phyloP scores from a whole-genome alignment of 2,888 invertebrate species.

The Eupithecia abbreviata region DNA sequence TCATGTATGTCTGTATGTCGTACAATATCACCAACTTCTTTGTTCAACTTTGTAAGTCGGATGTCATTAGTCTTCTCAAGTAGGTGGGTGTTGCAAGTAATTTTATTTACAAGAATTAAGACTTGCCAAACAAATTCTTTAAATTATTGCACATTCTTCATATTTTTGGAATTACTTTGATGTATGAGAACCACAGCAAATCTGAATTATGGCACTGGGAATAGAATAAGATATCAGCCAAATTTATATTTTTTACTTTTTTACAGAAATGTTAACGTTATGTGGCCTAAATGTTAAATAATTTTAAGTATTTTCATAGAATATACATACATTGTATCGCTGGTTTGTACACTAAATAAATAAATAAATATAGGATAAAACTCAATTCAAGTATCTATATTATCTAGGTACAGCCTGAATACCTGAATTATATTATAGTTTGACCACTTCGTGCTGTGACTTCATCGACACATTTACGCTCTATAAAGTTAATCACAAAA shows the following conservation, averaged over 20 bases:
- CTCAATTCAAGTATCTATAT: background rate
- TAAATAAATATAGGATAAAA: background rate
- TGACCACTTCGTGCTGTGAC: background rate
- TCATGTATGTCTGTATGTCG: constrained; percentile 11
- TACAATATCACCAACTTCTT: constrained; percentile 28
- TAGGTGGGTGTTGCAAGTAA: background rate
- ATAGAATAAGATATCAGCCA: background rate
- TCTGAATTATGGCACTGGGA: constrained; percentile 8
- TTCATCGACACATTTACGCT: background rate
- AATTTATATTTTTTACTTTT: background rate
- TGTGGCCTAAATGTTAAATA: no score
- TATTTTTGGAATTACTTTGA: constrained; percentile 19
- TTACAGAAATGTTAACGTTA: no score
- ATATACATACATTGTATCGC: background rate
- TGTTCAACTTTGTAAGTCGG: constrained; percentile 18
- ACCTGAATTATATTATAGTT: no score
- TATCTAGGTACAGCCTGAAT: no score
- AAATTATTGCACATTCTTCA: no score
- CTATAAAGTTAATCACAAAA: background rate
- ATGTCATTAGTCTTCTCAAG: constrained; percentile 19
- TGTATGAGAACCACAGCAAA: constrained; percentile 5
- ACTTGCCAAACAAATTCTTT: background rate
- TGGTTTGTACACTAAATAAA: background rate
- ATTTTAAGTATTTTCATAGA: background rate
- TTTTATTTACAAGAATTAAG: constrained; percentile 7